phyloP scores from a whole-genome alignment of 2,113 vertebrate genomes.

The Clarias magur region DNA sequence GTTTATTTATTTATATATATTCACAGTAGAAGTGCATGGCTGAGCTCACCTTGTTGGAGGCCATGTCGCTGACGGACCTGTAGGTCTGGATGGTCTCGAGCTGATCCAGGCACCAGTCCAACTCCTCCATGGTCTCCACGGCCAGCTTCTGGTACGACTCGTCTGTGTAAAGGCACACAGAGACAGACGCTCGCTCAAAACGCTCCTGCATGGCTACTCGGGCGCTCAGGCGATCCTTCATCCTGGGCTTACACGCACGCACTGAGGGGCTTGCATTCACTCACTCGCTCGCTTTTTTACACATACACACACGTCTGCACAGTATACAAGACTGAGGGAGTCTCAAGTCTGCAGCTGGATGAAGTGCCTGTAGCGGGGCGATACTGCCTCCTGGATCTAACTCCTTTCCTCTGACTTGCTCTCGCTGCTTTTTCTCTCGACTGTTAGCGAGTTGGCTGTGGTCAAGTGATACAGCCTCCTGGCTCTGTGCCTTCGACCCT shows the following conservation, averaged over 20 bases:
- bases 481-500: conserved; percentile 27
- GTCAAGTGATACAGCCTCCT: conserved; percentile 16
- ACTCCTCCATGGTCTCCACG: conserved; percentile 96
- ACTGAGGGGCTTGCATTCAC: conserved; percentile 22
- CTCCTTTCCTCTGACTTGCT: conserved; percentile 42
- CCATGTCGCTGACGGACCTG: conserved; percentile 98
- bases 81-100: conserved; percentile 98
- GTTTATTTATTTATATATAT: background rate
- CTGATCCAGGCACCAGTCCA: conserved; percentile 99
- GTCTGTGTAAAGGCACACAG: conserved; percentile 90
- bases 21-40: background rate
- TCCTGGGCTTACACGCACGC: conserved; percentile 47
- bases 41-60: conserved; percentile 92
- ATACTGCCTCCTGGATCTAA: conserved; percentile 47
- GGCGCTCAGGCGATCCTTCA: conserved; percentile 52
- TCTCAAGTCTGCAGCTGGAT: conserved; percentile 38
- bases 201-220: conserved; percentile 43
- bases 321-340: conserved; percentile 29
- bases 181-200: conserved; percentile 75
- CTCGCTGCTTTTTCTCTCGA: conserved; percentile 1
- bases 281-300: background rate
- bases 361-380: conserved; percentile 23
- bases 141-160: conserved; percentile 98
- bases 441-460: background rate
- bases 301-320: conserved; percentile 20